Percentiles rank a stretch among this genome's conserved stretches.
These are phyloP conservation scores for Pantherophis vulpinus DNA, from an alignment of 2,797 vertebrate genomes.

Conservation along the genomic window DNA sequence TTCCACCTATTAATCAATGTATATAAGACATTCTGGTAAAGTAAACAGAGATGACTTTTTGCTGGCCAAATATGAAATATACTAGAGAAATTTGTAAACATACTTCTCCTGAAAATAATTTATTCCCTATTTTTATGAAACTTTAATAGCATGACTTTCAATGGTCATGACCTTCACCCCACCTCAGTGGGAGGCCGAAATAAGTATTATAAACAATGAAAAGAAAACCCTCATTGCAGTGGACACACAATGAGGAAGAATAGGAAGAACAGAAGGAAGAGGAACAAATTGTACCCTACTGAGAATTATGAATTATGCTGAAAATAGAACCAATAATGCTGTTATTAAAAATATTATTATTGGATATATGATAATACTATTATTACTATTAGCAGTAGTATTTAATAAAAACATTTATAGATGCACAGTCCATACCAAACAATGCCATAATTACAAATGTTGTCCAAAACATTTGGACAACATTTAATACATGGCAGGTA, in stretches of 20 bases:
- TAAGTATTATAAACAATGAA: neutral
- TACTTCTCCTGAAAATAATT: neutral
- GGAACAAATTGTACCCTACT: neutral
- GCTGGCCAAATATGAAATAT: neutral
- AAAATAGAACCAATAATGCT: neutral
- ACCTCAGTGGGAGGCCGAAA: neutral
- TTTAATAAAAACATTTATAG: neutral
- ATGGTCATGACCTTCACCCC: neutral
- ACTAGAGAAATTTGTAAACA: neutral
- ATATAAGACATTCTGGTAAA: neutral
- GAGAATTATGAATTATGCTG: neutral
- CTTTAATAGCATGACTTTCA: neutral
- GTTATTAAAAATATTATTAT: neutral
- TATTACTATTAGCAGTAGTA: neutral
- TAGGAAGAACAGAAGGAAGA: neutral
- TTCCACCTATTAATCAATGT: neutral
- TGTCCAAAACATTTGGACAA: neutral
- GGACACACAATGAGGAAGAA: neutral
- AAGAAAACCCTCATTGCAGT: neutral
- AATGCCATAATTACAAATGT: neutral
- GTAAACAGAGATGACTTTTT: neutral
- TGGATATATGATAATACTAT: neutral
- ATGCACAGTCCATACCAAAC: neutral
- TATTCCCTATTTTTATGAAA: neutral
- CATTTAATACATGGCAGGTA: too few species aligned